These are phyloP conservation scores for Karalla daura DNA, from an alignment of 2,797 vertebrate species.

Conservation along the genomic window DNA sequence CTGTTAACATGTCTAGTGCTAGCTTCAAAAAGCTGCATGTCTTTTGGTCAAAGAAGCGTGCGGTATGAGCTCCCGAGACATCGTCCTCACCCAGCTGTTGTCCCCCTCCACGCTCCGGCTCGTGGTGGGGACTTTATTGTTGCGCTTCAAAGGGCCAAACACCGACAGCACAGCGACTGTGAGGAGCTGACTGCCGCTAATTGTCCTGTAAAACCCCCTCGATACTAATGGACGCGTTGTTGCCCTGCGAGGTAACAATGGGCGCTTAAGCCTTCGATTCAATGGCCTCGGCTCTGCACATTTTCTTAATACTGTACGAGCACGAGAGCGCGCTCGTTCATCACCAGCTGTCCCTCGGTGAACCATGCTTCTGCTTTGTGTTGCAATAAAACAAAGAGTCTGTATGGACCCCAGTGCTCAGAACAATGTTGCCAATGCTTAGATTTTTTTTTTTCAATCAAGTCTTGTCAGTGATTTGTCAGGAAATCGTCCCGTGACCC, in stretches of 20 bases:
- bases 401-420: background rate
- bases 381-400: slow-evolving; percentile 1
- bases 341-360: background rate
- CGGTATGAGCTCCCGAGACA: too few species aligned
- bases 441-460: slow-evolving; percentile 12
- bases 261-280: background rate
- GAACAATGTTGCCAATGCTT: background rate
- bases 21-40: too few species aligned
- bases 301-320: background rate
- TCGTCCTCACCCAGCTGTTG: too few species aligned
- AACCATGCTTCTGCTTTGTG: slow-evolving; percentile 7
- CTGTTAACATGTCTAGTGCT: too few species aligned
- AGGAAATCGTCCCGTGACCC: background rate
- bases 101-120: too few species aligned
- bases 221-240: slow-evolving; percentile 2
- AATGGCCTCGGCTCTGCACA: background rate
- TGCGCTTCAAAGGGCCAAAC: background rate
- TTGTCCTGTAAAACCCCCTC: background rate
- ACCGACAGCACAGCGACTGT: background rate
- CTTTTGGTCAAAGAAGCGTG: too few species aligned
- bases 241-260: background rate
- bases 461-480: slow-evolving; percentile 12
- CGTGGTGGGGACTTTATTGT: background rate
- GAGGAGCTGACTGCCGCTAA: background rate
- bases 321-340: background rate